phyloP scores from a whole-genome alignment of 2,888 invertebrate species.

The Agelastica alni region DNA sequence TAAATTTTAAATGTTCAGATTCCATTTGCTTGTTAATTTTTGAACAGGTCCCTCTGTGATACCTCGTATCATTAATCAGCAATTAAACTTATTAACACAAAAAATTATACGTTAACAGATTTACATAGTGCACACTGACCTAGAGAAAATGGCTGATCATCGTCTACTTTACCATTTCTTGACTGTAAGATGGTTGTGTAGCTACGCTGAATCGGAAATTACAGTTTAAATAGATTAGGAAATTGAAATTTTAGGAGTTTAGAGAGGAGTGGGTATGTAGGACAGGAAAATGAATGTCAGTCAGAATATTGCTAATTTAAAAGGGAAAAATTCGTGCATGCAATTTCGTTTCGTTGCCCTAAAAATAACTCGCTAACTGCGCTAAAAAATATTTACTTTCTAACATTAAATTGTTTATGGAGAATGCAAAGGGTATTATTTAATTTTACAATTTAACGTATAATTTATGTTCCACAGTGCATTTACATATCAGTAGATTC shows the following conservation, averaged over 20 bases:
- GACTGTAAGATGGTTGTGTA: constrained; percentile 15
- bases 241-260: constrained; percentile 11
- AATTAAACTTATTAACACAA: too few relatives aligned
- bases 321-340: neutral
- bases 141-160: neutral
- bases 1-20: too few relatives aligned
- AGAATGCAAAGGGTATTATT: too few relatives aligned
- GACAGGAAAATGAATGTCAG: neutral
- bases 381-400: neutral
- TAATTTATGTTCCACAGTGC: too few relatives aligned
- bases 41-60: too few relatives aligned
- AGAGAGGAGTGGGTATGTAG: constrained; percentile 9
- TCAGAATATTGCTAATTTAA: constrained; percentile 1
- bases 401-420: neutral
- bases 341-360: neutral
- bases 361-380: neutral
- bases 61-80: too few relatives aligned
- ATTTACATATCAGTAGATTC: too few relatives aligned
- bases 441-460: too few relatives aligned
- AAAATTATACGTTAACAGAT: too few relatives aligned
- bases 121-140: too few relatives aligned
- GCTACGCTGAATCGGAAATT: constrained; percentile 20
- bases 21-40: too few relatives aligned
- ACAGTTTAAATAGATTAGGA: constrained; percentile 13
- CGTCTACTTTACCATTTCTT: neutral